A percentile compares a stretch with the other conserved stretches of the same genome.
phyloP scores from a whole-genome alignment of 2,113 vertebrate species.

The Varanus komodoensis region DNA sequence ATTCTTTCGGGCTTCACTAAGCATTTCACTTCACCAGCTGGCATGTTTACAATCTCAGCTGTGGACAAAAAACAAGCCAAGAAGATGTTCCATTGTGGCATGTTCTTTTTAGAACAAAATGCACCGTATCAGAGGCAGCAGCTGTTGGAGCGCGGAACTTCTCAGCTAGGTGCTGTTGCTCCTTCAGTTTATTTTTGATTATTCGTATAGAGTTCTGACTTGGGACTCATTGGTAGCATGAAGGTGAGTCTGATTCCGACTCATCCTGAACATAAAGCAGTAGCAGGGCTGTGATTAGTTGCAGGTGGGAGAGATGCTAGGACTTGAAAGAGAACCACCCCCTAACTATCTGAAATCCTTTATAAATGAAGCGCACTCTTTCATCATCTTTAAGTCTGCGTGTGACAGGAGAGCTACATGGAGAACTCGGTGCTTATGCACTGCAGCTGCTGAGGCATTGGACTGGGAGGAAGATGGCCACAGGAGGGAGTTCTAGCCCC shows the following conservation, averaged over 20 bases:
- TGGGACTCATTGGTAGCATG: background rate
- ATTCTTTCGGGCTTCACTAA: slow-evolving; percentile 60
- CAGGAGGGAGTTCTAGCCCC: background rate
- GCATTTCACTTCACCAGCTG: slow-evolving; percentile 58
- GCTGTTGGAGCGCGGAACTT: slow-evolving; percentile 65
- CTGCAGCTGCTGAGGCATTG: background rate
- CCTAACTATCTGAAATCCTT: background rate
- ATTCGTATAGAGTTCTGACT: slow-evolving; percentile 32
- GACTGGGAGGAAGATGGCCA: background rate
- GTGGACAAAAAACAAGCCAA: slow-evolving; percentile 21
- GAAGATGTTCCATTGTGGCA: slow-evolving; percentile 62
- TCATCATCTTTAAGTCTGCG: background rate
- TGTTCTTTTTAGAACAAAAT: slow-evolving; percentile 69
- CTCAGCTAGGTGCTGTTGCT: slow-evolving; percentile 61
- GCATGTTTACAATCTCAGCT: slow-evolving; percentile 62
- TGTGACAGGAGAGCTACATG: background rate
- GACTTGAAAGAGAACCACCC: no score
- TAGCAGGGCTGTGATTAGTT: background rate
- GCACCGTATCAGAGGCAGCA: slow-evolving; percentile 66
- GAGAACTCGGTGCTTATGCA: background rate
- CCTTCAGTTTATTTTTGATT: slow-evolving; percentile 45
- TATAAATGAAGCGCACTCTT: background rate
- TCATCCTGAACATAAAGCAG: slow-evolving; percentile 32
- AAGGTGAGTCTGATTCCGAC: background rate
- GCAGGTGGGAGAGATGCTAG: background rate